Evolutionary conservation across 2,888 invertebrate genomes (phyloP).

Genomic region (Alloscopus bannaensis): DNA sequence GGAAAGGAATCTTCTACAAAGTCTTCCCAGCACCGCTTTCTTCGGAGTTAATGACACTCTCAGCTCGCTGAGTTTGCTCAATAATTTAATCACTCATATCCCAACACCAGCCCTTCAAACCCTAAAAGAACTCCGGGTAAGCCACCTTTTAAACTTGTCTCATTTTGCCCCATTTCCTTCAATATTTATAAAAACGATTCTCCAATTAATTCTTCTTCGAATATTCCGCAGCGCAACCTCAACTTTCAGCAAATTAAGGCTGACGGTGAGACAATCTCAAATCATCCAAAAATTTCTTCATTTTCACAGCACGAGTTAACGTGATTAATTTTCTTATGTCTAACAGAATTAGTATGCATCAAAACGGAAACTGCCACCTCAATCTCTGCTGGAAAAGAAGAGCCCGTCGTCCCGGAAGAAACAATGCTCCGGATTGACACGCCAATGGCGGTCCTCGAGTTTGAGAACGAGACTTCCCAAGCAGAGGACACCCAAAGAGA

Average conservation of each 20-base stretch:
- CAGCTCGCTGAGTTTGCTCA: conserved; percentile 91
- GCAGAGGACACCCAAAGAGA: conserved; percentile 49
- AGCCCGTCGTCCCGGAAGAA: conserved; percentile 54
- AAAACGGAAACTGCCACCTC: conserved; percentile 68
- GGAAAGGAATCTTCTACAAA: conserved; percentile 90
- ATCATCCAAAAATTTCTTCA: no score
- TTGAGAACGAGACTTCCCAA: conserved; percentile 25
- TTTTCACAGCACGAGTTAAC: no score
- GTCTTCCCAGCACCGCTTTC: conserved; percentile 86
- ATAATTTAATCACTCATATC: conserved; percentile 91
- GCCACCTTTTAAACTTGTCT: conserved; percentile 40
- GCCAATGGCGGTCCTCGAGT: conserved; percentile 45
- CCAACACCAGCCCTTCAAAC: conserved; percentile 87
- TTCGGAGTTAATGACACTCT: conserved; percentile 86
- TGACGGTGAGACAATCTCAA: conserved; percentile 78
- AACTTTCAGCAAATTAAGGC: conserved; percentile 92
- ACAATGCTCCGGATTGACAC: conserved; percentile 59
- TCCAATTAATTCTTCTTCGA: no score
- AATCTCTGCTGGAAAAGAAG: conserved; percentile 31
- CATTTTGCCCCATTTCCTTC: background rate
- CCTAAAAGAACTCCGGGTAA: conserved; percentile 85
- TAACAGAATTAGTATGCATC: conserved; percentile 72
- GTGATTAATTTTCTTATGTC: no score
- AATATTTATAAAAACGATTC: no score
- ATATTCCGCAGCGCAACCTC: no score